These are phyloP conservation scores for Bubo scandiacus DNA, from an alignment of 2,113 vertebrate species.

Conservation along the genomic window DNA sequence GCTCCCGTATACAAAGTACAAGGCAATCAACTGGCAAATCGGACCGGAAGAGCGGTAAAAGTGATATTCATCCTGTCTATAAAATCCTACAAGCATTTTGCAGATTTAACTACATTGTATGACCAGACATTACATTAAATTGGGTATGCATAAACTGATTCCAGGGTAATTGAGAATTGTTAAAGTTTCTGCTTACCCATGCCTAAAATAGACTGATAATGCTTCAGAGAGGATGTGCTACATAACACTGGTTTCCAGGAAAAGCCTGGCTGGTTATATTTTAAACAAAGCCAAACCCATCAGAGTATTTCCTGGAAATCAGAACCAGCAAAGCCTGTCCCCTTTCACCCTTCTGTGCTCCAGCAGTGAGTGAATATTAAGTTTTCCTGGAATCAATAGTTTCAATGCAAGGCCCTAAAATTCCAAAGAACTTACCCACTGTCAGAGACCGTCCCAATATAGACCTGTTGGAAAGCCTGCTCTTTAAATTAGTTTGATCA, in stretches of 20 bases:
- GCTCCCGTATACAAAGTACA: neutral
- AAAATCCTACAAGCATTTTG: neutral
- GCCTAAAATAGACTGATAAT: neutral
- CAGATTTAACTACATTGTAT: neutral
- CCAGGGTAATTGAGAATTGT: neutral
- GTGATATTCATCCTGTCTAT: neutral
- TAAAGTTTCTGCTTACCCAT: neutral
- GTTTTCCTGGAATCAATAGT: neutral
- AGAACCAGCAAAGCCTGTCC: neutral
- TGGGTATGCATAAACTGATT: neutral
- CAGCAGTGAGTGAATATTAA: neutral
- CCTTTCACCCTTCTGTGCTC: neutral
- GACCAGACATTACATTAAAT: neutral
- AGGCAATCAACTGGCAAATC: neutral
- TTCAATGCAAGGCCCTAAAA: neutral
- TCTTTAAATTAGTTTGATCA: neutral
- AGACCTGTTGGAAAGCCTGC: neutral
- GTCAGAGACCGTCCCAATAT: neutral
- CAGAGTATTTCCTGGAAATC: conserved; percentile 23
- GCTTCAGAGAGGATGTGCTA: neutral
- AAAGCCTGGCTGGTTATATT: conserved; percentile 3
- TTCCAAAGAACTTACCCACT: neutral
- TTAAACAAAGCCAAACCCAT: conserved; percentile 4
- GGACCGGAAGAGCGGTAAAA: neutral
- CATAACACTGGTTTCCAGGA: conserved; percentile 33